Evolutionary conservation across 2,113 vertebrate genomes (phyloP).

Genomic region (Daboia siamensis): DNA sequence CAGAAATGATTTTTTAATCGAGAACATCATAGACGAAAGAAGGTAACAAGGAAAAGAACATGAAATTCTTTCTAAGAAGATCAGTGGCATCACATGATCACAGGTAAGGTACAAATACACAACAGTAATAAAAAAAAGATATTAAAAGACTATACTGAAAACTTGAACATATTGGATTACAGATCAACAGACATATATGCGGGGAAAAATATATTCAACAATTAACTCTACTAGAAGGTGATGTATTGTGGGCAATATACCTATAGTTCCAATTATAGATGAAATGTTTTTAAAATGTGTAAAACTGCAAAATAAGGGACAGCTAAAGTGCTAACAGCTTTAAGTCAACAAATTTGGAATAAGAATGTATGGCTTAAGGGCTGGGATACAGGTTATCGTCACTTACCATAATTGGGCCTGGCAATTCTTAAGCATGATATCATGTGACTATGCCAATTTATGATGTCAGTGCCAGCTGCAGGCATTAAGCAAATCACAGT

Average conservation of each 20-base stretch:
- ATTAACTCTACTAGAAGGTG: neutral
- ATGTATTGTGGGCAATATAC: neutral
- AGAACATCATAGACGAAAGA: neutral
- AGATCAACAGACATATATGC: neutral
- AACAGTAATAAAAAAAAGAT: neutral
- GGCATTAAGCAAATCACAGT: neutral
- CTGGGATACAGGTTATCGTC: neutral
- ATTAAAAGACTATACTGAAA: neutral
- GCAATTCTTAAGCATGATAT: neutral
- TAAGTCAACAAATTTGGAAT: neutral
- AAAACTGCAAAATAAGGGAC: neutral
- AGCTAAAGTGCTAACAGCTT: neutral
- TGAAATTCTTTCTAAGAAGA: neutral
- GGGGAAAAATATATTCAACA: neutral
- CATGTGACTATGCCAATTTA: neutral
- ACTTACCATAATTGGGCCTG: neutral
- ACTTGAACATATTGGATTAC: neutral
- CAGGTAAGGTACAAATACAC: neutral
- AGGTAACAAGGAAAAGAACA: neutral
- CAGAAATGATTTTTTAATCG: neutral
- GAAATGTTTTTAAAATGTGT: neutral
- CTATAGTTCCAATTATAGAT: neutral
- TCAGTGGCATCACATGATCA: neutral
- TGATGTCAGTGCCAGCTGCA: neutral
- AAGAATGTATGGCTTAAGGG: neutral